Evolutionary conservation across 2,888 invertebrate genomes (phyloP), one percentile per base, ranked within the genome.

Genomic region (Apotomis capreana): DNA sequence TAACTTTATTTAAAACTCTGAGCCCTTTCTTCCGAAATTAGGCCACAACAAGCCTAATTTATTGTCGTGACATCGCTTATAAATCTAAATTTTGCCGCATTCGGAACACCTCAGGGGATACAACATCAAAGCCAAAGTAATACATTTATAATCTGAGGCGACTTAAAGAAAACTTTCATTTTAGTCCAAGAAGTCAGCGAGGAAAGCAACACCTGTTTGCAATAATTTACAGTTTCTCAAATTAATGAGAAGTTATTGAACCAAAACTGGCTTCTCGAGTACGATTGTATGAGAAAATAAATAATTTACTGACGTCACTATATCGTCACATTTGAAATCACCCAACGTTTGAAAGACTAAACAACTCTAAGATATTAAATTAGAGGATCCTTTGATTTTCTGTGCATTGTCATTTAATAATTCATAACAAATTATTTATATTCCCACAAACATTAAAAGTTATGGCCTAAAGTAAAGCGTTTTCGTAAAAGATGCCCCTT

Each of bases 301-400:
- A 58, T 72, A 67, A 68, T 68, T 68, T 59, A 72, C 58, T 62
- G 15, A 62, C 52, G 68, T 68, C 62, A 62, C n/a, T n/a, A 26
- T 9, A 10, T 5, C 55, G 26, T 71, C 57, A 59, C 10, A 36
- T 40, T 49, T 26, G 51, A 52, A 26, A 65, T 46, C n/a, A 46
- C 57, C 62, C 57, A 54, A 63, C n/a, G 26, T 12, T 62, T 36
- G 5, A 36, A 40, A 46, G 15, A 59, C 15, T 57, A 44, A 72
- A 71, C 57, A 67, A 57, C 40, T 61, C 65, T 59, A 46, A 40
- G 8, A 58, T 10, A 37, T 49, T 49, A 49, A 54, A 40, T 26
- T 10, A 49, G 0, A 15, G 44, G 10, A 15, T 46, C 13, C 10
- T 60, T 15, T 58, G n/a, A 49, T 9, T 49, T 49, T 49, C 58